Percentiles rank a stretch among this genome's conserved stretches.
phyloP scores from a whole-genome alignment of 2,113 vertebrate species.

The Channa maculata region DNA sequence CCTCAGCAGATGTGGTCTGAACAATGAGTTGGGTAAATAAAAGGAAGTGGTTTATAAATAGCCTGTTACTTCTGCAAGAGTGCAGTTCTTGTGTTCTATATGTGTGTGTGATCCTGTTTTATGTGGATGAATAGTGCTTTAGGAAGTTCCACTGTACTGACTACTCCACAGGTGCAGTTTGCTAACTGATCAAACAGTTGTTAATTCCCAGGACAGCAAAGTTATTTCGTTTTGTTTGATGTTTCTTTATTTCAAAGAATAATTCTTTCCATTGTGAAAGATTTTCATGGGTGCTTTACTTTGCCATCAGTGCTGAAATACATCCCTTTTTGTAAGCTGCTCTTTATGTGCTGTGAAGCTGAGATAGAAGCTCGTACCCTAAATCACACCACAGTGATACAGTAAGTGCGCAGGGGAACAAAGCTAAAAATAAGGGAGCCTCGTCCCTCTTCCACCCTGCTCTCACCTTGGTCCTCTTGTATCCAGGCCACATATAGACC shows the following conservation, averaged over 20 bases:
- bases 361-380: conserved; percentile 39
- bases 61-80: conserved; percentile 69
- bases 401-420: conserved; percentile 34
- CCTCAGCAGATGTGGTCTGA: conserved; percentile 86
- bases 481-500: conserved; percentile 56
- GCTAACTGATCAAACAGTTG: conserved; percentile 18
- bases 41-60: conserved; percentile 87
- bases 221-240: conserved; percentile 8
- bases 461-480: conserved; percentile 26
- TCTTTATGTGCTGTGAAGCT: conserved; percentile 38
- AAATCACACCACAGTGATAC: conserved; percentile 63
- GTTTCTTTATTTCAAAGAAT: background rate
- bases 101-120: conserved; percentile 60
- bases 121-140: conserved; percentile 59
- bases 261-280: background rate
- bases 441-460: conserved; percentile 42
- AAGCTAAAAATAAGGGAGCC: conserved; percentile 67
- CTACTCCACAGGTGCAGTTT: conserved; percentile 57
- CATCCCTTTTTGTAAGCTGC: background rate
- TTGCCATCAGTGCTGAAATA: background rate
- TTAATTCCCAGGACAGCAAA: background rate
- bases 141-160: conserved; percentile 60
- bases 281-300: background rate
- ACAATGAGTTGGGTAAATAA: conserved; percentile 89
- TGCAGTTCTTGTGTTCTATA: conserved; percentile 50